A percentile compares a stretch with the other conserved stretches of the same genome.
Evolutionary conservation across 1,140 invertebrate species (phyloP).

Genomic region (Macrobrachium rosenbergii): DNA sequence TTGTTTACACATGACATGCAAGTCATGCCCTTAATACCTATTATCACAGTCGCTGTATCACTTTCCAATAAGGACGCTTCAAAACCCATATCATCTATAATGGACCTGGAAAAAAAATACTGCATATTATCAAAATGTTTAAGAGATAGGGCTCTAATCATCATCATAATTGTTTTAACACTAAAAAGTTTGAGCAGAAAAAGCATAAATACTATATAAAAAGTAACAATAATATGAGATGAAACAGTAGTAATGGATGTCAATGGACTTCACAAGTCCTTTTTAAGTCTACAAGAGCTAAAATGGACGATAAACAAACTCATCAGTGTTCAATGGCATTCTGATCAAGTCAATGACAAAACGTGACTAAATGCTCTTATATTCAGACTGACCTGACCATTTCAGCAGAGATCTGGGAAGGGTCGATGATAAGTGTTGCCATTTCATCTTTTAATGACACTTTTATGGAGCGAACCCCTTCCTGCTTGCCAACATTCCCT

Average conservation of each 20-base stretch:
- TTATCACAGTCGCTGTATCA: slow-evolving; percentile 26
- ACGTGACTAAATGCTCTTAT: background rate
- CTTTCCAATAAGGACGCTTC: slow-evolving; percentile 51
- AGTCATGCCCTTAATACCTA: slow-evolving; percentile 83
- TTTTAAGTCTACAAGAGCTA: no score
- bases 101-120: slow-evolving; percentile 44
- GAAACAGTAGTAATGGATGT: no score
- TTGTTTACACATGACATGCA: slow-evolving; percentile 85
- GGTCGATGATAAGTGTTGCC: slow-evolving; percentile 79
- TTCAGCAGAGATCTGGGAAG: slow-evolving; percentile 66
- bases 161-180: background rate
- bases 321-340: no score
- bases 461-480: slow-evolving; percentile 73
- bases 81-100: slow-evolving; percentile 71
- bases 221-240: no score
- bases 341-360: background rate
- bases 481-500: slow-evolving; percentile 74
- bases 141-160: no score
- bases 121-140: no score
- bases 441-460: slow-evolving; percentile 75
- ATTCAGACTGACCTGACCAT: slow-evolving; percentile 27
- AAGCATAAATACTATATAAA: no score
- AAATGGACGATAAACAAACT: no score
- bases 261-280: no score
- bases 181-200: no score